Conservation (phyloP, 1,140 invertebrate genomes). For the Melipona quadrifasciata region DNA sequence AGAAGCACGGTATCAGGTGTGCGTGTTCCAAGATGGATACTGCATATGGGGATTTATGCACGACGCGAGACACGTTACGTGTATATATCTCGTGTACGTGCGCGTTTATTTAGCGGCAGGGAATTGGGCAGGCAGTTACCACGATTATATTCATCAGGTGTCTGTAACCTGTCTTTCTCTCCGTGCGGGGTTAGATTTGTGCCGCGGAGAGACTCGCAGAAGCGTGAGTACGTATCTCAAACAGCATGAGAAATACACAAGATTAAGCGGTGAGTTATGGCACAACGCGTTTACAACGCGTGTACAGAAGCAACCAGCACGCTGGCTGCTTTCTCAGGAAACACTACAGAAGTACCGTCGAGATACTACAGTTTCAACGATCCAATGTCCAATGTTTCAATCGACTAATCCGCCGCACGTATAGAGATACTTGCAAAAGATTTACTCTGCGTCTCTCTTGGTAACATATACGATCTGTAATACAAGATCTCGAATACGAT, state of each 20-base stretch:
- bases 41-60: not conserved
- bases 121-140: not conserved
- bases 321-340: conserved; percentile 17
- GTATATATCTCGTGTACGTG: not conserved
- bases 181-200: not conserved
- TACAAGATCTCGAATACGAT: too few relatives aligned
- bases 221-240: conserved; percentile 31
- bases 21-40: not conserved
- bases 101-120: not conserved
- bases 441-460: too few relatives aligned
- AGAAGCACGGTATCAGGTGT: not conserved
- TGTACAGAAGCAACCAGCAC: conserved; percentile 1
- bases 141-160: conserved; percentile 6
- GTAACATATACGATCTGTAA: too few relatives aligned
- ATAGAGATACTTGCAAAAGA: not conserved
- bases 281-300: not conserved
- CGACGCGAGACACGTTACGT: too few relatives aligned
- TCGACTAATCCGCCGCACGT: too few relatives aligned
- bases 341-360: not conserved
- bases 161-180: conserved; percentile 21
- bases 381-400: not conserved
- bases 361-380: not conserved
- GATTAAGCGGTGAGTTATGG: conserved; percentile 26
- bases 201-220: conserved; percentile 17
- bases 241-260: conserved; percentile 31